Conservation (phyloP, 2,797 vertebrate species). For the Parauchenoglanis ngamensis region DNA sequence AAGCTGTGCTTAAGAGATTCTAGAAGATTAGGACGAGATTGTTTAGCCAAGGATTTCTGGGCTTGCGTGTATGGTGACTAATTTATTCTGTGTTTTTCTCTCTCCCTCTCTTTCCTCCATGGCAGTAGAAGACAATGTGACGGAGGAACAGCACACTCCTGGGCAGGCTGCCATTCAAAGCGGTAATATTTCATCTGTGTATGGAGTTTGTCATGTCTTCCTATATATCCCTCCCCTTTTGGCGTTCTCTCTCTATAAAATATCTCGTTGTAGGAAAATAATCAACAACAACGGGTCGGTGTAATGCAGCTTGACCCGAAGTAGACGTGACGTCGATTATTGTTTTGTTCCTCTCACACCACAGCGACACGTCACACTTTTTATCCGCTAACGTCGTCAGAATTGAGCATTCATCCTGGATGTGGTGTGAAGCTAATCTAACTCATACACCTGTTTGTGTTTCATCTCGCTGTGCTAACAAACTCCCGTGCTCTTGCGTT, state of each 20-base stretch:
- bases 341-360: not conserved
- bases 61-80: slow-evolving; percentile 60
- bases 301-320: not conserved
- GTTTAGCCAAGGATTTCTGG: slow-evolving; percentile 48
- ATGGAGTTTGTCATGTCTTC: slow-evolving; percentile 57
- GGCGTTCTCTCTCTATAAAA: not conserved
- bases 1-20: slow-evolving; percentile 44
- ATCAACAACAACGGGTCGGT: not conserved
- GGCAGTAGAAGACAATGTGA: slow-evolving; percentile 90
- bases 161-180: slow-evolving; percentile 83
- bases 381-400: not conserved
- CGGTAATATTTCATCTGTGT: slow-evolving; percentile 81
- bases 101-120: slow-evolving; percentile 69
- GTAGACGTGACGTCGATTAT: not conserved
- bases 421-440: not conserved
- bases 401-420: no score
- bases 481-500: not conserved
- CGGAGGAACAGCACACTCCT: slow-evolving; percentile 82
- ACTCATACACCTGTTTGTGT: not conserved
- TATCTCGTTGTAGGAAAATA: not conserved
- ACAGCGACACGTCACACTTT: not conserved
- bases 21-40: slow-evolving; percentile 41
- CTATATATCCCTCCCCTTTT: not conserved
- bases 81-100: slow-evolving; percentile 65
- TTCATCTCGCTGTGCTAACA: not conserved